phyloP scores from a whole-genome alignment of 2,113 vertebrate genomes.

The Varanus salvator region DNA sequence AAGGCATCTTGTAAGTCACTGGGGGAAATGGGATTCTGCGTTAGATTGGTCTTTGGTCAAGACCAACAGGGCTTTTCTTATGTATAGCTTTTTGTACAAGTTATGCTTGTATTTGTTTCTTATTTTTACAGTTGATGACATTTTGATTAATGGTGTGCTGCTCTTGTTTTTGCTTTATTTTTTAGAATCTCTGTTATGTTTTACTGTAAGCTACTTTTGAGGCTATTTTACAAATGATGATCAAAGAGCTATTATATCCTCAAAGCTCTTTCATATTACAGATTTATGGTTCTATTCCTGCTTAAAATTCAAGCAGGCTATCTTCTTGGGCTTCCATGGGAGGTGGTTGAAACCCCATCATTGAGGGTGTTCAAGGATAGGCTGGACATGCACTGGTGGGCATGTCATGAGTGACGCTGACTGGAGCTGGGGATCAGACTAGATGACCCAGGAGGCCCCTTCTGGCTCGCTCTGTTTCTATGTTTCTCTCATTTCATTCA shows the following conservation, averaged over 20 bases:
- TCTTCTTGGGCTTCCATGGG: too few relatives aligned
- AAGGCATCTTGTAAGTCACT: background rate
- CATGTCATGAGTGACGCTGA: too few relatives aligned
- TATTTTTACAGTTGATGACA: background rate
- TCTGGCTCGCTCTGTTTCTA: too few relatives aligned
- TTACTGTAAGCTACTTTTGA: background rate
- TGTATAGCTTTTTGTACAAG: background rate
- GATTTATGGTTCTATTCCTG: background rate
- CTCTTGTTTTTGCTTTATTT: background rate
- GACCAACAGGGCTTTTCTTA: background rate
- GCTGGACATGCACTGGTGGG: too few relatives aligned
- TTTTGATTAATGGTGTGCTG: background rate
- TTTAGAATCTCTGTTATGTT: background rate
- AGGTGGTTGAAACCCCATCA: too few relatives aligned
- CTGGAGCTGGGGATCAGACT: too few relatives aligned
- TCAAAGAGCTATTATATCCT: background rate
- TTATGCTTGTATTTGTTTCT: background rate
- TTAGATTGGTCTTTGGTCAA: background rate
- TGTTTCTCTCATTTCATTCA: background rate
- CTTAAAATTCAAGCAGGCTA: too few relatives aligned
- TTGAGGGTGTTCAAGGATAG: too few relatives aligned
- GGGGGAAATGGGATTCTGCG: background rate
- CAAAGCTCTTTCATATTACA: background rate
- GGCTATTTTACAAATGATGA: background rate
- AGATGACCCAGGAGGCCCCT: too few relatives aligned